Evolutionary conservation across 2,113 vertebrate species (phyloP).

Genomic region (Dicentrarchus labrax): DNA sequence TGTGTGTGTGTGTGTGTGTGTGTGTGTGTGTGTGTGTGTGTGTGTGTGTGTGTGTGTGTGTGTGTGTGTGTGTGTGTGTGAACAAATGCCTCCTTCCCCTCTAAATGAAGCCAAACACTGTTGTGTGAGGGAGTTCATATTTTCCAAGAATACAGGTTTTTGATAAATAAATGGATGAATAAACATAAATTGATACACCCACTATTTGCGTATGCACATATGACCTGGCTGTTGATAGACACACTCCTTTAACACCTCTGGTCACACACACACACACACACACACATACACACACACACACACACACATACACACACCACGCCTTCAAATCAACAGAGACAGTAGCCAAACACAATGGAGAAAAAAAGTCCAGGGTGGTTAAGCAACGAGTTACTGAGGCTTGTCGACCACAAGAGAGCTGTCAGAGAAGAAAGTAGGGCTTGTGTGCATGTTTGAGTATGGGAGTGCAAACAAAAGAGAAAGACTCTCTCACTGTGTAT

Average conservation of each 20-base stretch:
- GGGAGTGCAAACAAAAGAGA: constrained; percentile 76
- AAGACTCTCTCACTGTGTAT: constrained; percentile 57
- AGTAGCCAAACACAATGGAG: constrained; percentile 75
- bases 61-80: constrained; percentile 19
- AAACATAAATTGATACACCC: constrained; percentile 25
- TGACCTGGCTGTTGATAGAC: constrained; percentile 40
- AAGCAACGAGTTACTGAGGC: constrained; percentile 76
- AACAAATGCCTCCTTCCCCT: constrained; percentile 46
- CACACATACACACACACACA: neutral
- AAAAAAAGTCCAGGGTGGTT: constrained; percentile 72
- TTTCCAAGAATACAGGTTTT: constrained; percentile 50
- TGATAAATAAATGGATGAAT: constrained; percentile 31
- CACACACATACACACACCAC: constrained; percentile 27
- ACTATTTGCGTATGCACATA: constrained; percentile 9
- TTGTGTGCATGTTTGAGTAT: constrained; percentile 75
- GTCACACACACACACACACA: constrained; percentile 8
- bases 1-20: constrained; percentile 24
- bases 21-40: constrained; percentile 14
- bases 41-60: constrained; percentile 16
- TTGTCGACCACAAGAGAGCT: constrained; percentile 77
- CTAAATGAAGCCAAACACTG: constrained; percentile 60
- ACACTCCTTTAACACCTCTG: constrained; percentile 46
- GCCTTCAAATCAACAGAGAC: constrained; percentile 71
- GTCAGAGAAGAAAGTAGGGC: constrained; percentile 74
- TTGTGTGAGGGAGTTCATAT: constrained; percentile 54